These are phyloP conservation scores for Diadegma fenestrale DNA, from an alignment of 2,888 invertebrate species.

Conservation along the genomic window DNA sequence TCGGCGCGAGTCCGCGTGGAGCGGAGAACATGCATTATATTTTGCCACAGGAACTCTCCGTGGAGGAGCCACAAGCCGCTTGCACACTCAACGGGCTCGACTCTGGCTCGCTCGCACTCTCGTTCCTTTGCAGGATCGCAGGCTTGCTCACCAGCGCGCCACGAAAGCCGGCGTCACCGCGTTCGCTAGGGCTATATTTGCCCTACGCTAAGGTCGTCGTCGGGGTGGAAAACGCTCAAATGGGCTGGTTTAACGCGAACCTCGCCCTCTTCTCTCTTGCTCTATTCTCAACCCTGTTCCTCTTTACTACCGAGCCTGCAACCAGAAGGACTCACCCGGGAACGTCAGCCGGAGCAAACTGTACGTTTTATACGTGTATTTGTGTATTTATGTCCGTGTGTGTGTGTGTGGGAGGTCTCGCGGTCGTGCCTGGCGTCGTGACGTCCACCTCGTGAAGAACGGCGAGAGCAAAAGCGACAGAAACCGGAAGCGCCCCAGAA, in stretches of 20 bases:
- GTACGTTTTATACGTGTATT: conserved; percentile 11
- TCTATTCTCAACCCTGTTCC: conserved; percentile 1
- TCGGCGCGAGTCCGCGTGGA: conserved; percentile 71
- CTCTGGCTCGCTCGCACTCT: background rate
- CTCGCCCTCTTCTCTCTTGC: conserved; percentile 69
- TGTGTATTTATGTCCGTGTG: conserved; percentile 1
- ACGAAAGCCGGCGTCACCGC: conserved; percentile 61
- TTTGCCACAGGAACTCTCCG: conserved; percentile 48
- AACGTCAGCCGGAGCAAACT: conserved; percentile 61
- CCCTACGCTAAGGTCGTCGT: conserved; percentile 83
- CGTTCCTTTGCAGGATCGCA: conserved; percentile 39
- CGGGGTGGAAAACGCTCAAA: conserved; percentile 85
- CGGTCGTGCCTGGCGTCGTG: conserved; percentile 62
- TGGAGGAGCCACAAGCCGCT: conserved; percentile 59
- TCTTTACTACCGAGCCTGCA: conserved; percentile 69
- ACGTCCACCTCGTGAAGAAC: conserved; percentile 54
- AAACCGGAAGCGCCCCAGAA: conserved; percentile 52
- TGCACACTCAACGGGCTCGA: conserved; percentile 63
- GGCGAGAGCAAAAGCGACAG: conserved; percentile 36
- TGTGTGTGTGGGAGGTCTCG: background rate
- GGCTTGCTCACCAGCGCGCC: conserved; percentile 68
- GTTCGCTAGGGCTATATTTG: conserved; percentile 78
- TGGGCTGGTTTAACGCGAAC: conserved; percentile 85
- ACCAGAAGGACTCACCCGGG: conserved; percentile 81
- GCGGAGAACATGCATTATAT: conserved; percentile 43